These are phyloP conservation scores for Xanthia togata DNA, from an alignment of 2,888 invertebrate genomes.

Conservation along the genomic window DNA sequence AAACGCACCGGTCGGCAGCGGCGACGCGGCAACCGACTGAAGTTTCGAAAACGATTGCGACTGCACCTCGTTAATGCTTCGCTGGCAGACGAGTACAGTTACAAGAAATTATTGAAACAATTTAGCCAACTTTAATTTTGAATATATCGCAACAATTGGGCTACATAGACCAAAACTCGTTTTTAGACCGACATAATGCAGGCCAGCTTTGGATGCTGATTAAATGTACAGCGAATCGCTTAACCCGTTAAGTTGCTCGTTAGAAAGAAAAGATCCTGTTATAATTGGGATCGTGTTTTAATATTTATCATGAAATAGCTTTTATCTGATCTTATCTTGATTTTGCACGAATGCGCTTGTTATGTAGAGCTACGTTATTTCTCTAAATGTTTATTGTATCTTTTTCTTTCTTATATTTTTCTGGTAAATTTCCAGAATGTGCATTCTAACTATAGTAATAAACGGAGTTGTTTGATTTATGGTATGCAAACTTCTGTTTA, in stretches of 20 bases:
- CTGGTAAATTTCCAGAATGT: conserved; percentile 18
- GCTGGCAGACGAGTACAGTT: conserved; percentile 67
- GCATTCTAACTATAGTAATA: neutral
- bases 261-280: conserved; percentile 63
- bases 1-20: conserved; percentile 72
- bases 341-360: conserved; percentile 50
- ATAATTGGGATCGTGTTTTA: conserved; percentile 62
- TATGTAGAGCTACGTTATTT: conserved; percentile 26
- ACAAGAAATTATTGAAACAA: conserved; percentile 61
- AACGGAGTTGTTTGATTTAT: conserved; percentile 29
- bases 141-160: conserved; percentile 56
- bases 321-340: conserved; percentile 54
- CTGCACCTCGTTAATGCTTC: conserved; percentile 69
- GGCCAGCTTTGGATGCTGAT: conserved; percentile 58
- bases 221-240: conserved; percentile 53
- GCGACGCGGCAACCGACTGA: conserved; percentile 64
- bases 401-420: conserved; percentile 3
- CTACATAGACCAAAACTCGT: conserved; percentile 60
- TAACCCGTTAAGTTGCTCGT: conserved; percentile 62
- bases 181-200: conserved; percentile 52
- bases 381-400: conserved; percentile 3
- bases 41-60: conserved; percentile 77
- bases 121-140: conserved; percentile 55
- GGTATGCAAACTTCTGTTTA: conserved; percentile 20
- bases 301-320: conserved; percentile 57